phyloP scores from a whole-genome alignment of 2,113 vertebrate genomes.

The Hippocampus abdominalis region DNA sequence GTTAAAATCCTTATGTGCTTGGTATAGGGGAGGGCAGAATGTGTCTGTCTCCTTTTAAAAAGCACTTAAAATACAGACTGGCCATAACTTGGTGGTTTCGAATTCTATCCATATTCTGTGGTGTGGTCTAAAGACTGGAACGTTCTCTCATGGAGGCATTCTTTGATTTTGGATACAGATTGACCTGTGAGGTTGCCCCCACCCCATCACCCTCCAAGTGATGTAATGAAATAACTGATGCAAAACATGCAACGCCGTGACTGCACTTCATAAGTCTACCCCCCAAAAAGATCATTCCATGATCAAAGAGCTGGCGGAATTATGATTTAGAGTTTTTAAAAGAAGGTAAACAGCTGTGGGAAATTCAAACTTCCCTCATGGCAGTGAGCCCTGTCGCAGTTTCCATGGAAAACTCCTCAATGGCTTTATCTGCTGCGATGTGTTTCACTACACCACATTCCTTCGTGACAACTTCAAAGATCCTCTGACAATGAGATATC shows the following conservation, averaged over 20 bases:
- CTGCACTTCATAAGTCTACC: constrained; percentile 8
- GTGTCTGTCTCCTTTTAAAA: background rate
- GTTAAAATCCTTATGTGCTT: background rate
- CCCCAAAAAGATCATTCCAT: background rate
- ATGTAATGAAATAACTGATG: constrained; percentile 18
- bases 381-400: constrained; percentile 17
- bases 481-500: constrained; percentile 14
- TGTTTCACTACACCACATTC: constrained; percentile 22
- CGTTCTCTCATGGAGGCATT: constrained; percentile 25
- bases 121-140: constrained; percentile 33
- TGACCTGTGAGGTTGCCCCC: constrained; percentile 11
- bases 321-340: constrained; percentile 49
- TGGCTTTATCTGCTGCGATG: constrained; percentile 30
- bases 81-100: constrained; percentile 38
- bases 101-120: constrained; percentile 46
- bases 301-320: constrained; percentile 18
- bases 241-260: constrained; percentile 10
- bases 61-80: constrained; percentile 20
- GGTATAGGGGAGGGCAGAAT: background rate
- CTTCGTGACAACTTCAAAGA: constrained; percentile 42
- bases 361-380: constrained; percentile 32
- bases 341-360: constrained; percentile 30
- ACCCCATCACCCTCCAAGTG: constrained; percentile 4
- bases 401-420: constrained; percentile 25
- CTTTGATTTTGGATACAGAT: constrained; percentile 20